Base-by-base conservation (phyloP, 2,113 vertebrate genomes). In the Oncorhynchus clarkii region DNA sequence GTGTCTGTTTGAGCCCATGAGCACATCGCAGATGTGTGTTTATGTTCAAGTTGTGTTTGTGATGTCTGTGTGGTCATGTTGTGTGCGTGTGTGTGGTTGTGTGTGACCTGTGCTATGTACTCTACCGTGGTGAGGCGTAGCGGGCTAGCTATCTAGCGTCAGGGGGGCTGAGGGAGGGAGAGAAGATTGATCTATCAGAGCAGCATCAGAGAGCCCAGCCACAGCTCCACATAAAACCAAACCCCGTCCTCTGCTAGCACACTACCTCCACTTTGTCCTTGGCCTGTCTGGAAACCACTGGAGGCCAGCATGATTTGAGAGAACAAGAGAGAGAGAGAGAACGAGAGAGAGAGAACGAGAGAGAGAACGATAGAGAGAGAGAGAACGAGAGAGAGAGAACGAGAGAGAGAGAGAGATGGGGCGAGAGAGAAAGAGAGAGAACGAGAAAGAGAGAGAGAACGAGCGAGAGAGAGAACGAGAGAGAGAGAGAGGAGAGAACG, bases 241-340 rank as follows among this genome's bases (percentile, higher is more conserved):
- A 71, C 80, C 51, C 49, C 77, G 88, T 89, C 88, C 86, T 89
- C 87, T 90, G 87, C 88, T 89, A 80, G 83, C 73, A 90, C 87
- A 86, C 76, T 90, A 92, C 90, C 89, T 90, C 87, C 81, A 88
- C 85, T 89, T 90, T 91, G 91, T 91, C 92, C 92, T 93, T 92
- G 90, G 91, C 88, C 88, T 91, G 90, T 90, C 88, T 91, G 90
- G 86, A 89, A 88, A 88, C 84, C 89, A 90, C 90, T 89, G 86
- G 78, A 90, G 91, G 91, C 81, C 64, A 87, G 85, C 85, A 87
- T 85, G 89, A 91, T 91, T 89, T 89, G 87, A 91, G 85, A 85
- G 86, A 87, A 87, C 85, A 84, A 90, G 86, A 83, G 87, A 83
- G 78, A 68, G 73, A 83, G 67, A 79, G 77, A 31, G 29, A 31